Evolutionary conservation across 2,888 invertebrate species (phyloP).

Genomic region (Phania funesta): DNA sequence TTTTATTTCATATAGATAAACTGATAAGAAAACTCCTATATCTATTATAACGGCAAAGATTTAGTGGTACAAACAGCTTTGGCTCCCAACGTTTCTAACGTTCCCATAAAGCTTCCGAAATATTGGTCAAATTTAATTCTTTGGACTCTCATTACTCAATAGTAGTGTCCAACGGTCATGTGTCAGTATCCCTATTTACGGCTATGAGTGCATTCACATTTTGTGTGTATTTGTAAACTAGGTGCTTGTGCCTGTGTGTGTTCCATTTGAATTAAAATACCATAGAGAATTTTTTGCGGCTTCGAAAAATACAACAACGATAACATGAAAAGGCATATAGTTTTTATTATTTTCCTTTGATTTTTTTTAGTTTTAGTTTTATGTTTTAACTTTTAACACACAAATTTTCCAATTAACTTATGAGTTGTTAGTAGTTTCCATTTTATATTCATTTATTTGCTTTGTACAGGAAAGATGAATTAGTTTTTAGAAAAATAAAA

Average conservation of each 20-base stretch:
- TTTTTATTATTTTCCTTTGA: constrained; percentile 4
- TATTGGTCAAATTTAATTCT: too few species aligned
- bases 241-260: constrained; percentile 2
- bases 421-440: constrained; percentile 44
- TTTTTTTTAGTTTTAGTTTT: constrained; percentile 7
- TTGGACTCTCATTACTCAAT: too few species aligned
- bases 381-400: constrained; percentile 37
- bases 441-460: constrained; percentile 26
- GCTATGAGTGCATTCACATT: background rate
- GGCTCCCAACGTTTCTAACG: too few species aligned
- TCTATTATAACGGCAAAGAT: too few species aligned
- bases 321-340: constrained; percentile 10
- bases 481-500: constrained; percentile 34
- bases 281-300: constrained; percentile 49
- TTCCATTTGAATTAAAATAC: constrained; percentile 40
- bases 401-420: constrained; percentile 65
- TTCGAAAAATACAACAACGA: constrained; percentile 19
- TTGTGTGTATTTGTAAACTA: background rate
- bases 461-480: constrained; percentile 38
- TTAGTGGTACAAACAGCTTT: too few species aligned
- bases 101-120: too few species aligned
- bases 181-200: too few species aligned
- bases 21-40: too few species aligned
- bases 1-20: too few species aligned
- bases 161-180: background rate